A percentile compares a stretch with the other conserved stretches of the same genome.
Evolutionary conservation across 2,113 vertebrate species (phyloP).

Genomic region (Equus przewalskii): DNA sequence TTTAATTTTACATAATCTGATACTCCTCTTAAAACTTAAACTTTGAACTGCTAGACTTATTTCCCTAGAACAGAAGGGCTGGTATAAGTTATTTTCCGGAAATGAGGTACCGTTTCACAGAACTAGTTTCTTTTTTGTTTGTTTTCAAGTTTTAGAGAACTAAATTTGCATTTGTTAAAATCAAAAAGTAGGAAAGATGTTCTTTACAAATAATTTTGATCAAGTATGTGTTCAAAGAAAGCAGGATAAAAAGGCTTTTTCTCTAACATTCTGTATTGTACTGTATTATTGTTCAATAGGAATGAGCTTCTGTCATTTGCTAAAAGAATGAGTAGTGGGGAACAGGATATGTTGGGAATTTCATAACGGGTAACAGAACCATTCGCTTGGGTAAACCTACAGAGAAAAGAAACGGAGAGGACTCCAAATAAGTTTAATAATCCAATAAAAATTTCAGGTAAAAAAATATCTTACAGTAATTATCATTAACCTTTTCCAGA

Average conservation of each 20-base stretch:
- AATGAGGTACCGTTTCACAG: conserved; percentile 99
- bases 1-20: conserved; percentile 94
- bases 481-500: conserved; percentile 89
- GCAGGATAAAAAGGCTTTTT: conserved; percentile 90
- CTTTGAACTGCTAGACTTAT: conserved; percentile 89
- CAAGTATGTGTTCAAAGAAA: conserved; percentile 93
- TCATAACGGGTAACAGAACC: conserved; percentile 99
- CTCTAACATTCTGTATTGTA: conserved; percentile 92
- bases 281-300: conserved; percentile 89
- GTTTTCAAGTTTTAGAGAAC: conserved; percentile 98
- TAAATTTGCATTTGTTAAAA: conserved; percentile 95
- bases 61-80: conserved; percentile 92
- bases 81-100: conserved; percentile 94
- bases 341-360: conserved; percentile 98
- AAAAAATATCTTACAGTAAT: conserved; percentile 85
- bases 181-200: conserved; percentile 93
- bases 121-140: conserved; percentile 96
- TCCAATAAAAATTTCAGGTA: conserved; percentile 86
- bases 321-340: conserved; percentile 99
- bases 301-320: conserved; percentile 92
- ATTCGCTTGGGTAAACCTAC: conserved; percentile 99
- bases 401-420: conserved; percentile 97
- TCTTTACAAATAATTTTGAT: conserved; percentile 94
- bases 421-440: conserved; percentile 94
- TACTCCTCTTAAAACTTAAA: conserved; percentile 91